These are phyloP conservation scores for Luidia sarsii DNA, from an alignment of 53 echinoderm and acorn worm species.

Conservation along the genomic window DNA sequence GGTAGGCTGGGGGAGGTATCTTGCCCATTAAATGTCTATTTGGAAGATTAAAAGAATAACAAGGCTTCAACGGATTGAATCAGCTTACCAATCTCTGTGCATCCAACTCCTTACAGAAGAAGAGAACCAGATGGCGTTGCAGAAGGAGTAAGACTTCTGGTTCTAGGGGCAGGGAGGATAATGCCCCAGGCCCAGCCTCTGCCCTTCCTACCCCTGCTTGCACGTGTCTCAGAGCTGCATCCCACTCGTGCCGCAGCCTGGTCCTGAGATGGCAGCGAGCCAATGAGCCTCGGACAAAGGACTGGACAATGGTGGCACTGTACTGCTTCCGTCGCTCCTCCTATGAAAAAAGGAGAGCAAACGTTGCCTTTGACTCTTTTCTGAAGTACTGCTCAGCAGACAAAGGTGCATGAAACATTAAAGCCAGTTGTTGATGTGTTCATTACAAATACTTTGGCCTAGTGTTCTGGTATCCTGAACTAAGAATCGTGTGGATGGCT, in stretches of 20 bases:
- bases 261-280: conserved; percentile 58
- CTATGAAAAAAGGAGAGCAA: conserved; percentile 24
- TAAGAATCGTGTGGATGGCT: too few species aligned
- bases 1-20: too few species aligned
- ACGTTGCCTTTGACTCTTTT: too few species aligned
- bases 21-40: background rate
- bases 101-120: conserved; percentile 69
- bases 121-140: conserved; percentile 69
- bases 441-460: too few species aligned
- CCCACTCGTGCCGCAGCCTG: conserved; percentile 69
- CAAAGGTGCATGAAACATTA: too few species aligned
- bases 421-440: too few species aligned
- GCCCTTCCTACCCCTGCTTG: too few species aligned
- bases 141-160: conserved; percentile 48
- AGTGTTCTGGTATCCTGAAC: too few species aligned
- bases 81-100: conserved; percentile 81
- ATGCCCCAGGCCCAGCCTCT: background rate
- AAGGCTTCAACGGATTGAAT: too few species aligned
- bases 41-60: too few species aligned
- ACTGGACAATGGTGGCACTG: conserved; percentile 85
- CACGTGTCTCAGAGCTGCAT: conserved; percentile 28
- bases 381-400: too few species aligned
- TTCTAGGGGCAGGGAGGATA: background rate
- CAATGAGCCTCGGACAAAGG: conserved; percentile 78
- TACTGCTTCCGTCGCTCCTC: conserved; percentile 72